Base-by-base conservation (phyloP, 1,140 invertebrate genomes). In the Tenebrio molitor region DNA sequence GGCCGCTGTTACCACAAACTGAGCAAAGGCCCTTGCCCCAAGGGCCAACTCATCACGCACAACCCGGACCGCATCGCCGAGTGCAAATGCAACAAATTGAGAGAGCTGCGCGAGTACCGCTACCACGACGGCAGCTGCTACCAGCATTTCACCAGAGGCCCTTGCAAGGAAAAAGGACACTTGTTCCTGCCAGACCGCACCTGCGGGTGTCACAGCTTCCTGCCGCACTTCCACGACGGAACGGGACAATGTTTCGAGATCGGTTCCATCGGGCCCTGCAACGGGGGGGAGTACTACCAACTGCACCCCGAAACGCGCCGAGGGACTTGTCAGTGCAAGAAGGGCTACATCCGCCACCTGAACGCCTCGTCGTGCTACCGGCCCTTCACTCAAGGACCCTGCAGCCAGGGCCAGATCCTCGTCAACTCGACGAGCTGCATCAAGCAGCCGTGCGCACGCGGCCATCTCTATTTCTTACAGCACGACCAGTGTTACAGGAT, bases 351-450 rank as follows among this genome's bases (percentile, higher is more conserved):
- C 0, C 85, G 87, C 0, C 91, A 91, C 84, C 78, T 83, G 1
- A 79, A 84, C 1, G 87, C 92, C 77, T 90, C 90, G 0, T 82
- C 87, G 0, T 95, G 93, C 77, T 94, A 94, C 80, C 84, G 92
- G 16, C 84, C 91, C 0, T 92, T 91, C 76, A 94, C 93, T 0
- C 85, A 89, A 65, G 93, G 93, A 0, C 93, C 93, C 0, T 95
- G 93, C 77, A 84, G 82, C 0, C 73, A 80, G 8, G 89, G 89
- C 0, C 84, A 91, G 44, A 92, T 94, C 84, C 83, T 93, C 6
- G 77, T 89, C 2, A 88, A 92, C 74, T 85, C 84, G 4, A 87
- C 86, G 1, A 83, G 79, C 1, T 91, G 90, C 77, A 82, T 88
- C 10, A 83, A 85, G 29, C 86, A 93, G 17, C 91, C 92, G 0